These are phyloP conservation scores for Leptopilina drosophilae DNA, from an alignment of 2,888 invertebrate species.

Conservation along the genomic window DNA sequence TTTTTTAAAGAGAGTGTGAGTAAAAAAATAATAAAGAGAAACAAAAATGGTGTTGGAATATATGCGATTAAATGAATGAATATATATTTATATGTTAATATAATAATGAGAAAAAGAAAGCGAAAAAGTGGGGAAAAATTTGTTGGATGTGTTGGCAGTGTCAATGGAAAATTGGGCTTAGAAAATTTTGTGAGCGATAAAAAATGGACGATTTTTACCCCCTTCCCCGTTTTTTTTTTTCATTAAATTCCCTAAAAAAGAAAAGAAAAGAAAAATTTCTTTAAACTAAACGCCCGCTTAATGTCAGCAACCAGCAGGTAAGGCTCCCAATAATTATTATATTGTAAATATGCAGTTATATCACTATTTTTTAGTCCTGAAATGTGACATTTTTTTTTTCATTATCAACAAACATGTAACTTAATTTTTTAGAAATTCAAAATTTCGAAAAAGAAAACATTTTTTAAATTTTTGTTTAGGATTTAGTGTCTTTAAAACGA, in stretches of 20 bases:
- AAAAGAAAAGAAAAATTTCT: slow-evolving; percentile 48
- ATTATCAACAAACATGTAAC: slow-evolving; percentile 14
- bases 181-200: slow-evolving; percentile 53
- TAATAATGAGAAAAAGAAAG: slow-evolving; percentile 58
- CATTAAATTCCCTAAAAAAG: not conserved
- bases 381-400: slow-evolving; percentile 19
- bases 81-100: too few relatives aligned
- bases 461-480: too few relatives aligned
- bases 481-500: too few relatives aligned
- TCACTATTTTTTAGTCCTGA: slow-evolving; percentile 44
- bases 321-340: slow-evolving; percentile 51
- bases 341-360: slow-evolving; percentile 12
- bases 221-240: too few relatives aligned
- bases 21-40: slow-evolving; percentile 30
- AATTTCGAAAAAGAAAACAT: too few relatives aligned
- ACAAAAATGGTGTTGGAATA: too few relatives aligned
- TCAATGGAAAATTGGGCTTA: slow-evolving; percentile 57
- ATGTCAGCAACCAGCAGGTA: slow-evolving; percentile 68
- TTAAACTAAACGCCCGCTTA: slow-evolving; percentile 58
- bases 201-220: slow-evolving; percentile 6
- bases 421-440: not conserved
- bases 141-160: slow-evolving; percentile 75
- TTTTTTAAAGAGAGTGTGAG: slow-evolving; percentile 63
- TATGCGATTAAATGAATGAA: too few relatives aligned
- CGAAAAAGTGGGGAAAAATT: slow-evolving; percentile 67